These are phyloP conservation scores for Calidris pugnax DNA, from an alignment of 2,113 vertebrate genomes.

Conservation along the genomic window DNA sequence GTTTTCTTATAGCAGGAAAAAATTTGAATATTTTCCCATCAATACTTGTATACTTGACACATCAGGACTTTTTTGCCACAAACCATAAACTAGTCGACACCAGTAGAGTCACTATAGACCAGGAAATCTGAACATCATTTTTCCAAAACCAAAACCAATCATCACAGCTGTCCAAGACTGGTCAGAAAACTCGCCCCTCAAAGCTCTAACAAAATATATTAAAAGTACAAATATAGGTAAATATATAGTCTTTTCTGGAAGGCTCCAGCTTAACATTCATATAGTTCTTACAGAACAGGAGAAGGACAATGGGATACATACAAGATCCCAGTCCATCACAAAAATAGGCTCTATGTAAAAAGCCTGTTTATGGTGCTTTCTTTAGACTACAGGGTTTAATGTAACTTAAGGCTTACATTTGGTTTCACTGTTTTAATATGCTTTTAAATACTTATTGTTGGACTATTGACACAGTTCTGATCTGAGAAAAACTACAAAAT, in stretches of 20 bases:
- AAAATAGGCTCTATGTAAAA: neutral
- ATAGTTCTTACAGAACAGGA: neutral
- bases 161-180: neutral
- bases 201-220: neutral
- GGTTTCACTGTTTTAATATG: neutral
- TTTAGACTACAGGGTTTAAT: neutral
- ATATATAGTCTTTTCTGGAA: neutral
- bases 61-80: neutral
- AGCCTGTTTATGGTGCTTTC: neutral
- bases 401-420: neutral
- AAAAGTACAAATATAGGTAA: neutral
- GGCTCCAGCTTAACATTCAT: neutral
- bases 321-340: neutral
- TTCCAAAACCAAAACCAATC: neutral
- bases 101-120: neutral
- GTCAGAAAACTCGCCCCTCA: neutral
- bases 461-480: neutral
- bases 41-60: neutral
- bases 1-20: neutral
- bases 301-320: neutral
- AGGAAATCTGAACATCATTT: neutral
- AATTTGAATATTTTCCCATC: neutral
- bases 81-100: neutral
- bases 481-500: neutral
- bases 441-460: neutral